Base-by-base conservation (phyloP, 2,113 vertebrate genomes). In the Halcyon senegalensis region DNA sequence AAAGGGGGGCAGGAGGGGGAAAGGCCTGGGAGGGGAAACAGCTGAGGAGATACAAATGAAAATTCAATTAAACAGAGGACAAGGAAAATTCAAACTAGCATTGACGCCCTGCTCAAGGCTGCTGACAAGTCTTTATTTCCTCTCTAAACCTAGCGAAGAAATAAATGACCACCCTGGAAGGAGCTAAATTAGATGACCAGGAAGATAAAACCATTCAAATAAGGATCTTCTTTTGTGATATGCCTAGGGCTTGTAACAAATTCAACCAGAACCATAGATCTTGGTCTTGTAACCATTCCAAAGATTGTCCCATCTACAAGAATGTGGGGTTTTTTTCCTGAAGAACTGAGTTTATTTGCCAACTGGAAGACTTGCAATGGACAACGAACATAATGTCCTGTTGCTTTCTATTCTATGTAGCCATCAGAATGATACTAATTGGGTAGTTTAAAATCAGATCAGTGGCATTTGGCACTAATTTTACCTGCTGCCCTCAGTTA, bases 41-140 rank as follows among this genome's bases (percentile, higher is more conserved):
- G 58, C 59, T 93, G 83, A 76, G 50, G 55, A 95, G 73, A 92
- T 91, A 76, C 43, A 89, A 87, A 84, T 89, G 84, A 94, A 93
- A 97, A 96, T 88, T 93, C 87, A 96, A 85, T 97, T 94, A 96
- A 97, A 95, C 84, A 84, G 92, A 87, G 93, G 79, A 92, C 78
- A 74, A 37, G 48, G 60, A 85, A 87, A 86, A 93, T 93, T 87
- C 89, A 91, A 84, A 88, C 78, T 60, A 87, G 69, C 70, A 70
- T 10, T 78, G 90, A 91, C 1, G 3, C 86, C 46, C 60, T 90
- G 86, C 94, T 96, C 55, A 94, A 60, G 91, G 90, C 91, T 94
- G 83, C 85, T 94, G 77, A 23, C 6, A 4, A 44, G 4, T 51
- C 72, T 81, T 78, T 78, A 39, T 91, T 92, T 94, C 66, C n/a